A percentile compares a stretch with the other conserved stretches of the same genome.
Conservation (phyloP, 2,797 vertebrate genomes). For the Platalea minor region DNA sequence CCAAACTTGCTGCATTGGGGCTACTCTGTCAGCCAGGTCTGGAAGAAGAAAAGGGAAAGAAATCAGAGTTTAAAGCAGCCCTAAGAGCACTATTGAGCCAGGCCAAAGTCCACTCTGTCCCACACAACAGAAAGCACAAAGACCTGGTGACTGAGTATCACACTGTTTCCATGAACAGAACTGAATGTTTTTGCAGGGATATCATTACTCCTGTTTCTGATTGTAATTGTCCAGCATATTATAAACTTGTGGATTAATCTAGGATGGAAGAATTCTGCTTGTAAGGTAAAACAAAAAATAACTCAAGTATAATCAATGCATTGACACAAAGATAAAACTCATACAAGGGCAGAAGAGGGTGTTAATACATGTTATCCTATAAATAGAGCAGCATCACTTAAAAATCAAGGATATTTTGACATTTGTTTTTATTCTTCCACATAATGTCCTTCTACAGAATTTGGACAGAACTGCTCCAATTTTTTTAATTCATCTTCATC, state of each 20-base stretch:
- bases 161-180: not conserved
- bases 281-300: not conserved
- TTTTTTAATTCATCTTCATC: slow-evolving; percentile 7
- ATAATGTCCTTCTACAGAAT: not conserved
- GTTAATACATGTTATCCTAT: not conserved
- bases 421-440: not conserved
- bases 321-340: not conserved
- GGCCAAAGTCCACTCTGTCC: not conserved
- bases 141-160: not conserved
- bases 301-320: not conserved
- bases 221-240: not conserved
- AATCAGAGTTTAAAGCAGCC: not conserved
- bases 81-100: not conserved
- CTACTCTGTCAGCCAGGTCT: not conserved
- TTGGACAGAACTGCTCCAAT: not conserved
- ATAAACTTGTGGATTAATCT: not conserved
- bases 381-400: not conserved
- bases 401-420: not conserved
- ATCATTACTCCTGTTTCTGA: not conserved
- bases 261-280: not conserved
- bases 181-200: not conserved
- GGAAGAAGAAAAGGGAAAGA: not conserved
- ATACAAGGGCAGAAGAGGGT: not conserved
- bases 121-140: not conserved
- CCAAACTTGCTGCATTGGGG: not conserved